Percentiles rank a stretch among this genome's conserved stretches.
phyloP scores from a whole-genome alignment of 2,888 invertebrate genomes.

The Sepioteuthis lessoniana region DNA sequence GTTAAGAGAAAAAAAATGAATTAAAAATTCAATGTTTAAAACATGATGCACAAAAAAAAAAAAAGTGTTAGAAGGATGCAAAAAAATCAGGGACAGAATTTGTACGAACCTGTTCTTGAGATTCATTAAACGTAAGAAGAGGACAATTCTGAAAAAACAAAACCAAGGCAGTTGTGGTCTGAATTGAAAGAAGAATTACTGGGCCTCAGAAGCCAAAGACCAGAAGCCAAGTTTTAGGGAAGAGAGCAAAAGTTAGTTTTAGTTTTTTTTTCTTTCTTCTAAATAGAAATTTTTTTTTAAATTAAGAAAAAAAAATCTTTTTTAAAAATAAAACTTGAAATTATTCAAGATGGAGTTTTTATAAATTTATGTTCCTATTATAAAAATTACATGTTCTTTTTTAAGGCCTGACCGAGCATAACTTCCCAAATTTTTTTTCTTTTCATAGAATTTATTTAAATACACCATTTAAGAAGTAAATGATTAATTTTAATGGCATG shows the following conservation, averaged over 20 bases:
- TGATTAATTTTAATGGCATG: too few relatives aligned
- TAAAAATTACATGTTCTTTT: too few relatives aligned
- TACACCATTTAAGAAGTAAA: too few relatives aligned
- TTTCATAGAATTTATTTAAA: too few relatives aligned
- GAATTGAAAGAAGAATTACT: not conserved
- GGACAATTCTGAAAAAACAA: constrained; percentile 48
- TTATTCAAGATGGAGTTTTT: too few relatives aligned
- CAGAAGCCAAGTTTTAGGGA: not conserved
- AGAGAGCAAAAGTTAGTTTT: not conserved
- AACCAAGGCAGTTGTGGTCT: constrained; percentile 24
- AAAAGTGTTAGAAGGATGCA: not conserved
- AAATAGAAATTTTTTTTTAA: too few relatives aligned
- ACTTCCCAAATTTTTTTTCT: too few relatives aligned
- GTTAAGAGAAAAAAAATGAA: not conserved
- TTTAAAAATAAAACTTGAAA: too few relatives aligned
- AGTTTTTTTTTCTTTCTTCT: not conserved
- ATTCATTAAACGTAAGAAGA: constrained; percentile 43
- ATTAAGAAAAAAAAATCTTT: too few relatives aligned
- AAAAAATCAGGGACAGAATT: not conserved
- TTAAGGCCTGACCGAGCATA: too few relatives aligned
- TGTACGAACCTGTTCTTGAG: constrained; percentile 36
- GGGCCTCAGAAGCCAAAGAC: not conserved
- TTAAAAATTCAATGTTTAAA: not conserved
- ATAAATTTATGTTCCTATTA: too few relatives aligned
- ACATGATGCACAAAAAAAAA: not conserved